phyloP scores from a whole-genome alignment of 2,113 vertebrate species.

The Oxyruncus cristatus region DNA sequence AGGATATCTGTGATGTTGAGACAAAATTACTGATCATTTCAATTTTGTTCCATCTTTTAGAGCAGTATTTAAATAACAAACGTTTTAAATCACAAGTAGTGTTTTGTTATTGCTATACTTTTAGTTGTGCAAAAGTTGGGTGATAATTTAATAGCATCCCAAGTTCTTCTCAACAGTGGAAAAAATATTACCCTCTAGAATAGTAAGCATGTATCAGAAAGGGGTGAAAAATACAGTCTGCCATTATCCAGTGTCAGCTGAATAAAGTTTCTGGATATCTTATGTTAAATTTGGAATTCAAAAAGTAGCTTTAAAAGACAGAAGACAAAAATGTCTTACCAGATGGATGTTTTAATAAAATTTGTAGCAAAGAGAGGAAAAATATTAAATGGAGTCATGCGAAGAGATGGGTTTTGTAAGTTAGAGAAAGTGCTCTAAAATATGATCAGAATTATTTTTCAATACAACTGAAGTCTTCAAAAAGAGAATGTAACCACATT shows the following conservation, averaged over 20 bases:
- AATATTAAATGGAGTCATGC: not conserved
- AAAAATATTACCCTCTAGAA: not conserved
- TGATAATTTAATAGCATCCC: not conserved
- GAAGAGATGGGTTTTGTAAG: not conserved
- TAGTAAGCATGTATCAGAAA: not conserved
- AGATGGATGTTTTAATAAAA: constrained; percentile 20
- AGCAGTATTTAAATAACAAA: not conserved
- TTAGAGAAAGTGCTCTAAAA: not conserved
- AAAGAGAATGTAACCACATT: not conserved
- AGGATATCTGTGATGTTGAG: not conserved
- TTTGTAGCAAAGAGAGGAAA: not conserved
- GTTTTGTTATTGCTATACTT: not conserved
- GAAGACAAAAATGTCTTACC: not conserved
- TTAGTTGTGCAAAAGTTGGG: not conserved
- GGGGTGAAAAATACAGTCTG: not conserved
- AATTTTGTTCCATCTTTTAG: not conserved
- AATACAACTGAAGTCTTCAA: not conserved
- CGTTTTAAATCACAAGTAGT: not conserved
- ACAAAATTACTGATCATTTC: not conserved
- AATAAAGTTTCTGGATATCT: not conserved
- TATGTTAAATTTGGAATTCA: not conserved
- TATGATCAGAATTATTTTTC: not conserved
- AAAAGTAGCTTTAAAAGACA: not conserved
- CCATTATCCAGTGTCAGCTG: not conserved
- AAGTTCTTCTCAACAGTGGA: not conserved